These are phyloP conservation scores for Apodemus sylvaticus DNA, from an alignment of 2,113 vertebrate genomes.

Conservation along the genomic window DNA sequence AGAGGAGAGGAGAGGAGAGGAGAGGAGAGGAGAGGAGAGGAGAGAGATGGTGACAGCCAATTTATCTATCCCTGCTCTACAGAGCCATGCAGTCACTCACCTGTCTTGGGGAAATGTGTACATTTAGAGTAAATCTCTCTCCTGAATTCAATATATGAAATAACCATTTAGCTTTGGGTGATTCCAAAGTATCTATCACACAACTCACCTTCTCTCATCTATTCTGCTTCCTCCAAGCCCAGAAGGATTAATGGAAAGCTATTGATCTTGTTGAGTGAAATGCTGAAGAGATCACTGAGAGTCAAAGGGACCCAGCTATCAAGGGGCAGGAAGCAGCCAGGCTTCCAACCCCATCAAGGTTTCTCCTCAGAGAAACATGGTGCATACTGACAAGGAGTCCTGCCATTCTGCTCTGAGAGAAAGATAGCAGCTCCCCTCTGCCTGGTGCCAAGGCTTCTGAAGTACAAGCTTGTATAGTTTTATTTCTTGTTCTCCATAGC, in stretches of 20 bases:
- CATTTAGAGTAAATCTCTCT: conserved; percentile 49
- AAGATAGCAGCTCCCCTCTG: background rate
- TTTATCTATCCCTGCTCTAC: background rate
- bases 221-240: conserved; percentile 54
- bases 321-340: background rate
- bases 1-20: too few species aligned
- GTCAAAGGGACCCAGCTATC: conserved; percentile 55
- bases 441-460: background rate
- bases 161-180: conserved; percentile 64
- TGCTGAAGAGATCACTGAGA: conserved; percentile 63
- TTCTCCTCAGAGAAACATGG: conserved; percentile 43
- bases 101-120: conserved; percentile 32
- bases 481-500: background rate
- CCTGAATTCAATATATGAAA: conserved; percentile 55
- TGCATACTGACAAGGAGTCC: background rate
- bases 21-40: background rate
- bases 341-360: conserved; percentile 48
- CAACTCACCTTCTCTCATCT: conserved; percentile 27
- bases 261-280: conserved; percentile 68
- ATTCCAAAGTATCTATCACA: conserved; percentile 66
- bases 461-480: background rate
- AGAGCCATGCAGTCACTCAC: conserved; percentile 42
- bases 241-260: conserved; percentile 68
- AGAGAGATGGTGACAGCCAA: background rate
- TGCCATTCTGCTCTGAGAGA: conserved; percentile 47